A percentile compares a stretch with the other conserved stretches of the same genome.
Evolutionary conservation across 92 coral and sea anemone species (phyloP).

Genomic region (Porites divaricata): DNA sequence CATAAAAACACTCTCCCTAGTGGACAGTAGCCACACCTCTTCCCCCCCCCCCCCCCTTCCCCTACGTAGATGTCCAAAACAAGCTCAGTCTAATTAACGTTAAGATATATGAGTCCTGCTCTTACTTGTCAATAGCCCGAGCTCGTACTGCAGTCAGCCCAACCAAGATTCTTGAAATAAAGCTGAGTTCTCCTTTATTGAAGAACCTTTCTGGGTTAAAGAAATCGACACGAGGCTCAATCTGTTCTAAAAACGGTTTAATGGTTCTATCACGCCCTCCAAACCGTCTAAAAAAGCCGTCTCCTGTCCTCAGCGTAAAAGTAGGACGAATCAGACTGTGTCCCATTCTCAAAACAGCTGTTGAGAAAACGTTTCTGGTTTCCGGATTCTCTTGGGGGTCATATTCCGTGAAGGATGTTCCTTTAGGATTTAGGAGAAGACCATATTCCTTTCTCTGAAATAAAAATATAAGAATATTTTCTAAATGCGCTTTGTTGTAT

Average conservation of each 20-base stretch:
- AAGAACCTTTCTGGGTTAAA: neutral
- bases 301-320: neutral
- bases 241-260: no score
- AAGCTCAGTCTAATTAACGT: no score
- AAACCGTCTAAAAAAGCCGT: neutral
- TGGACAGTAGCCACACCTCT: no score
- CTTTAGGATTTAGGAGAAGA: slow-evolving; percentile 3
- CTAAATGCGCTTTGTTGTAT: neutral
- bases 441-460: slow-evolving; percentile 11
- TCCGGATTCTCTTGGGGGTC: slow-evolving; percentile 16
- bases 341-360: slow-evolving; percentile 58
- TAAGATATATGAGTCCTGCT: no score
- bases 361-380: slow-evolving; percentile 25
- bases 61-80: no score
- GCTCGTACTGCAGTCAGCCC: neutral
- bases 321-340: slow-evolving; percentile 37
- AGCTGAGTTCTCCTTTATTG: neutral
- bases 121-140: neutral
- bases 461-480: neutral
- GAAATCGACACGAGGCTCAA: neutral
- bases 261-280: neutral
- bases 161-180: neutral
- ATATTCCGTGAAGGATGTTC: slow-evolving; percentile 26
- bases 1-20: no score
- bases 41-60: no score